A percentile compares a stretch with the other conserved stretches of the same genome.
These are phyloP conservation scores for Pseudotriccus pelzelni DNA, from an alignment of 2,797 vertebrate genomes.

Conservation along the genomic window DNA sequence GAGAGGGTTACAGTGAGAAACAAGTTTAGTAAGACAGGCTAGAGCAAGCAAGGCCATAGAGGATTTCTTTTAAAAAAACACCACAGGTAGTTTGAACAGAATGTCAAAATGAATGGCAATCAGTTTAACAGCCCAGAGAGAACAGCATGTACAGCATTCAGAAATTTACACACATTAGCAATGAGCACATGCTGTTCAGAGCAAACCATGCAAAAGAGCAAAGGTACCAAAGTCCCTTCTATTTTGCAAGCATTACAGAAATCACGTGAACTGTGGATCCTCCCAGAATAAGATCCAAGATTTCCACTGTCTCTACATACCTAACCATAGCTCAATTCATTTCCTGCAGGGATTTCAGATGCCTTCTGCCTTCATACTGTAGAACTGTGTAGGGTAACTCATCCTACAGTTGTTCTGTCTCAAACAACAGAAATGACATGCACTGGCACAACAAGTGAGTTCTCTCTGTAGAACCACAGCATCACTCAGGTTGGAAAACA, in stretches of 20 bases:
- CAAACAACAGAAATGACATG: not conserved
- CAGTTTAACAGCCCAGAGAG: not conserved
- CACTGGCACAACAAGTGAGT: not conserved
- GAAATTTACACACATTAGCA: not conserved
- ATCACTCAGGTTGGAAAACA: not conserved
- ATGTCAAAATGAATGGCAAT: not conserved
- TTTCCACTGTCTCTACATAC: not conserved
- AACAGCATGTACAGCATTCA: not conserved
- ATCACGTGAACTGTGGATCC: not conserved
- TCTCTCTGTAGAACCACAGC: fast-evolving
- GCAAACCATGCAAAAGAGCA: not conserved
- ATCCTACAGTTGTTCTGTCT: not conserved
- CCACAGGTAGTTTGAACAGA: not conserved
- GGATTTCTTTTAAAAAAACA: not conserved
- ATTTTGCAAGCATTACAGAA: not conserved
- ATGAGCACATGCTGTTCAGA: not conserved
- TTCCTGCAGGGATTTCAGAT: not conserved
- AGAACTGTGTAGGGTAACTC: not conserved
- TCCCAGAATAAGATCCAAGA: not conserved
- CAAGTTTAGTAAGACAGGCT: not conserved
- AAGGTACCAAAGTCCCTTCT: not conserved
- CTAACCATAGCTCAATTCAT: not conserved
- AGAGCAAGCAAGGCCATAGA: not conserved
- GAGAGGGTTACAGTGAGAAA: not conserved
- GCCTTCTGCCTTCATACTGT: not conserved